A percentile compares a stretch with the other conserved stretches of the same genome.
These are phyloP conservation scores for Rhopilema esculentum DNA, from an alignment of 30 jellyfish, hydroid and myxozoan species.

Conservation along the genomic window DNA sequence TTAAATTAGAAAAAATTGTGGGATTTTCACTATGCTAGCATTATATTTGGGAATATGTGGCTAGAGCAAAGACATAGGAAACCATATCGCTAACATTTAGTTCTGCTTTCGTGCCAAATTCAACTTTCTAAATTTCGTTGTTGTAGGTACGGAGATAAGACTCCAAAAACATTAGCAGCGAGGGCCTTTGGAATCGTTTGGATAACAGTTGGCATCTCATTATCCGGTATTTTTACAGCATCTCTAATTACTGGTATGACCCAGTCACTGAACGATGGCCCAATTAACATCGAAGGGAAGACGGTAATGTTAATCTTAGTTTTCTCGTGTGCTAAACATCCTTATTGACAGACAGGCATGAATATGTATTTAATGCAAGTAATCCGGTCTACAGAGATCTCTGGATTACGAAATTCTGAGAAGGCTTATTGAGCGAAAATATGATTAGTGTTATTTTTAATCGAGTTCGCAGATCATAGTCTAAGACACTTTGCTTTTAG, in stretches of 20 bases:
- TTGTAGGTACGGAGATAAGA: slow-evolving; percentile 71
- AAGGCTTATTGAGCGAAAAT: background rate
- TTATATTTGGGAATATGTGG: too few relatives aligned
- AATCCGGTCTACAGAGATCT: background rate
- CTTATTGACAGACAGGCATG: background rate
- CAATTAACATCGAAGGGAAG: slow-evolving; percentile 33
- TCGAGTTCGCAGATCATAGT: background rate
- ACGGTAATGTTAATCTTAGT: background rate
- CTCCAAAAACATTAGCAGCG: slow-evolving; percentile 66
- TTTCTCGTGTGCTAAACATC: background rate
- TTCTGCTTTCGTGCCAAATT: too few relatives aligned
- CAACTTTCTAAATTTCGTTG: too few relatives aligned
- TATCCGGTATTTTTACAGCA: slow-evolving; percentile 66
- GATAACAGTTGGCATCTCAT: slow-evolving; percentile 59
- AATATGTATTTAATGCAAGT: background rate
- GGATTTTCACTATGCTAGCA: too few relatives aligned
- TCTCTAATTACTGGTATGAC: slow-evolving; percentile 72
- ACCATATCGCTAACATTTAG: too few relatives aligned
- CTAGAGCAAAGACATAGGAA: too few relatives aligned
- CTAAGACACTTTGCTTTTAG: too few relatives aligned
- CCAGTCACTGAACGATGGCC: slow-evolving; percentile 48
- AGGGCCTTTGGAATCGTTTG: slow-evolving; percentile 49
- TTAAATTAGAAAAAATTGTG: too few relatives aligned
- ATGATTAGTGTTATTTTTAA: background rate
- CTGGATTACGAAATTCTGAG: background rate